These are phyloP conservation scores for Lucilia sericata DNA, from an alignment of 1,140 invertebrate species.

Conservation along the genomic window DNA sequence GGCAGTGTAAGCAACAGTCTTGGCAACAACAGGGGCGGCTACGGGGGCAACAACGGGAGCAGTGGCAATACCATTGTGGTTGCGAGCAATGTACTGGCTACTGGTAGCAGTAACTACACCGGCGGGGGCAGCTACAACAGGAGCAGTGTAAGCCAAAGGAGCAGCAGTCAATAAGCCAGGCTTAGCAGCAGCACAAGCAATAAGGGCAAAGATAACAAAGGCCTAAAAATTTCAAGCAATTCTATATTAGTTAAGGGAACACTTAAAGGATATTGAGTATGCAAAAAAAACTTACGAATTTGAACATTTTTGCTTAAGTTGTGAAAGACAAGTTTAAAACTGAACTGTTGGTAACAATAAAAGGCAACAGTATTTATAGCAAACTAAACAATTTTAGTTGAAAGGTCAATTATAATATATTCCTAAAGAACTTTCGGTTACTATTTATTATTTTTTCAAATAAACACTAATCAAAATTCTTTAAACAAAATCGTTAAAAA, in stretches of 20 bases:
- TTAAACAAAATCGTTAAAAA: too few species aligned
- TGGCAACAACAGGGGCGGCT: not conserved
- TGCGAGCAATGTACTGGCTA: constrained; percentile 68
- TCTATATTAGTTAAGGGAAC: not conserved
- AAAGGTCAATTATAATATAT: too few species aligned
- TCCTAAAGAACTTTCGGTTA: too few species aligned
- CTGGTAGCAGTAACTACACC: constrained; percentile 68
- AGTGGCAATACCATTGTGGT: constrained; percentile 63
- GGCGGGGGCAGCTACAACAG: constrained; percentile 55
- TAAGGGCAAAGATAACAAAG: constrained; percentile 42
- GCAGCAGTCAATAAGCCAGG: constrained; percentile 47
- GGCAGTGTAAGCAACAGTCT: not conserved
- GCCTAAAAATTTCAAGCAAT: constrained; percentile 2
- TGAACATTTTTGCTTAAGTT: too few species aligned
- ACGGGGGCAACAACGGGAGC: constrained; percentile 13
- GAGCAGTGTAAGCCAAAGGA: constrained; percentile 55
- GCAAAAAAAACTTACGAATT: too few species aligned
- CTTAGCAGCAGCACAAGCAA: constrained; percentile 44
- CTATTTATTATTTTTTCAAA: too few species aligned
- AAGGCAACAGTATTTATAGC: too few species aligned
- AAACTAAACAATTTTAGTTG: too few species aligned
- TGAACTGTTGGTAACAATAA: too few species aligned
- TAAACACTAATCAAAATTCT: too few species aligned
- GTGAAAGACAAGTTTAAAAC: too few species aligned
- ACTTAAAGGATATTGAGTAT: not conserved